Conservation (phyloP, 2,113 vertebrate species). For the Oreochromis niloticus region DNA sequence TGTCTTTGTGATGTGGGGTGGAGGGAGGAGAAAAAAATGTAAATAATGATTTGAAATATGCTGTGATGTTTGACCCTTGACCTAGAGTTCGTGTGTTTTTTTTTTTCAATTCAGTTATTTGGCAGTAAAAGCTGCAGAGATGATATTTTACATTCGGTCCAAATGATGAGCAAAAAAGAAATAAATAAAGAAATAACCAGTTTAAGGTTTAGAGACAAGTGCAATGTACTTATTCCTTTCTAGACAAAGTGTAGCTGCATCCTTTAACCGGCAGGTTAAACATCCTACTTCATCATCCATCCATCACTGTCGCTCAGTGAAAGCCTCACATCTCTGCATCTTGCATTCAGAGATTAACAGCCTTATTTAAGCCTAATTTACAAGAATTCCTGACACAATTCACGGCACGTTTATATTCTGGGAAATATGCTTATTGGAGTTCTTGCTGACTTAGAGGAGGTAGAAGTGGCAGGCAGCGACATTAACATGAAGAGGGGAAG, state of each 20-base stretch:
- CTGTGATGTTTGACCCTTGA: background rate
- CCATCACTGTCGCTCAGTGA: background rate
- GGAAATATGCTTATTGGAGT: background rate
- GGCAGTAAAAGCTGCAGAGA: background rate
- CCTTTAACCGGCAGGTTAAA: background rate
- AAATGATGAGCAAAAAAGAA: background rate
- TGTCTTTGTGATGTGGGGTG: background rate
- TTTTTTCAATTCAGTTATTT: conserved; percentile 2
- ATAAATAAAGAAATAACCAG: background rate
- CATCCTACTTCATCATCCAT: background rate
- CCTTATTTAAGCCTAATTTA: background rate
- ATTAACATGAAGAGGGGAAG: background rate
- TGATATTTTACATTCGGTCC: background rate
- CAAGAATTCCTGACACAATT: background rate
- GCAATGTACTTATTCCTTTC: background rate
- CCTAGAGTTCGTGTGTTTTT: background rate
- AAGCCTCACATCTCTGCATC: background rate
- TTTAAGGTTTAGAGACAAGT: background rate
- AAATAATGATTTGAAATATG: background rate
- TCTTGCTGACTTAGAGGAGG: background rate
- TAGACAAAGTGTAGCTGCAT: background rate
- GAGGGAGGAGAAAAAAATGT: background rate
- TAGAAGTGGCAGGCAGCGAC: background rate
- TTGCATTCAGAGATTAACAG: background rate
- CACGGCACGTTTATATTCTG: background rate